phyloP scores from a whole-genome alignment of 1,140 invertebrate genomes.

The Oryctes rhinoceros region DNA sequence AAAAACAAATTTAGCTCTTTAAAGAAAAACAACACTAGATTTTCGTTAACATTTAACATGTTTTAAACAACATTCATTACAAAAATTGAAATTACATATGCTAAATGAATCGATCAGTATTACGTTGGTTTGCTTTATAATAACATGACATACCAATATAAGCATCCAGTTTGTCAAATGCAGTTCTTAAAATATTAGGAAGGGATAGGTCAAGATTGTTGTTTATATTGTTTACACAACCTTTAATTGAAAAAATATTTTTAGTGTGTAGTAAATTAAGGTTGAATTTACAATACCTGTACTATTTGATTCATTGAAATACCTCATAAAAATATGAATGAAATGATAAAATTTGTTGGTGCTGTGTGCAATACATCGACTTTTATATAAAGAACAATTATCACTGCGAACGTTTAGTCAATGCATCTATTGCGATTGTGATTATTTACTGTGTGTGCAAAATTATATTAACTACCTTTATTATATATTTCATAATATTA shows the following conservation, averaged over 20 bases:
- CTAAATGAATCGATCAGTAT: too few relatives aligned
- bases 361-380: slow-evolving; percentile 30
- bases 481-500: neutral
- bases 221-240: neutral
- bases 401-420: slow-evolving; percentile 8
- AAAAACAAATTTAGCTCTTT: too few relatives aligned
- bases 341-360: slow-evolving; percentile 37
- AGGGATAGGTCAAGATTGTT: neutral
- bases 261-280: neutral
- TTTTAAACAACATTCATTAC: too few relatives aligned
- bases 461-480: neutral
- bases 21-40: too few relatives aligned
- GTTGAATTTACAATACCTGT: neutral
- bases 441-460: slow-evolving; percentile 8
- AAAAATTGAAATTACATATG: too few relatives aligned
- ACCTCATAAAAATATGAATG: slow-evolving; percentile 5
- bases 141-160: neutral
- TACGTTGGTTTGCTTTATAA: too few relatives aligned
- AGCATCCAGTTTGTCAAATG: too few relatives aligned
- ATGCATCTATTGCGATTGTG: slow-evolving; percentile 16
- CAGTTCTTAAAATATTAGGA: too few relatives aligned
- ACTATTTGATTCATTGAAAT: neutral
- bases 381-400: slow-evolving; percentile 37
- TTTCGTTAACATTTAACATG: too few relatives aligned
- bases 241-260: neutral